phyloP scores from a whole-genome alignment of 2,113 vertebrate genomes.

The Phycodurus eques region DNA sequence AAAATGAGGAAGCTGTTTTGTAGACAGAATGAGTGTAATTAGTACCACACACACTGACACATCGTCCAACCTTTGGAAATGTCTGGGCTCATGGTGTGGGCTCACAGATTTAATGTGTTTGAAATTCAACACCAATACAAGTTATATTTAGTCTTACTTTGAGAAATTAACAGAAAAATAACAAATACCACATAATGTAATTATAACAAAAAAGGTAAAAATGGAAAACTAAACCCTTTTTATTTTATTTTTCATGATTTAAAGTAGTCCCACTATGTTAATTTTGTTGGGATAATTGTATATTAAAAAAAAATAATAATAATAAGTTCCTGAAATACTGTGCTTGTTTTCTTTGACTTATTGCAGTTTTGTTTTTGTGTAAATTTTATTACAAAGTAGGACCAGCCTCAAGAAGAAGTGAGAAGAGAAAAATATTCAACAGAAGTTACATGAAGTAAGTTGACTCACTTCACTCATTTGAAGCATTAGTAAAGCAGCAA shows the following conservation, averaged over 20 bases:
- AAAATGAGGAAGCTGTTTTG: conserved; percentile 74
- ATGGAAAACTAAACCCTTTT: not conserved
- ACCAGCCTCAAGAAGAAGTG: too few species aligned
- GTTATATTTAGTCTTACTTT: not conserved
- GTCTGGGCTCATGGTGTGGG: not conserved
- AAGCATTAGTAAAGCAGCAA: not conserved
- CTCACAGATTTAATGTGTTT: not conserved
- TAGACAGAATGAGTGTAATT: conserved; percentile 68
- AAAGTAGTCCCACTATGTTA: not conserved
- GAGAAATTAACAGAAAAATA: not conserved
- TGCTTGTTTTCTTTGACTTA: not conserved
- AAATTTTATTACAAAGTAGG: too few species aligned
- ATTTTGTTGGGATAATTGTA: not conserved
- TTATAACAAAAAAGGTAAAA: not conserved
- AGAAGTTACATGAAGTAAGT: too few species aligned
- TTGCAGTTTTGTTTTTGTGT: not conserved
- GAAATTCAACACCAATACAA: not conserved
- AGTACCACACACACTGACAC: conserved; percentile 48
- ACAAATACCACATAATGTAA: not conserved
- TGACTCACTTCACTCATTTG: not conserved
- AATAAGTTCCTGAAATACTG: not conserved
- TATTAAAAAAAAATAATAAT: not conserved
- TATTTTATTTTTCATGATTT: too few species aligned
- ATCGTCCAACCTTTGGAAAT: conserved; percentile 10
- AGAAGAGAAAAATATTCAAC: too few species aligned